phyloP scores from a whole-genome alignment of 2,888 invertebrate genomes.

The Noctua janthina region DNA sequence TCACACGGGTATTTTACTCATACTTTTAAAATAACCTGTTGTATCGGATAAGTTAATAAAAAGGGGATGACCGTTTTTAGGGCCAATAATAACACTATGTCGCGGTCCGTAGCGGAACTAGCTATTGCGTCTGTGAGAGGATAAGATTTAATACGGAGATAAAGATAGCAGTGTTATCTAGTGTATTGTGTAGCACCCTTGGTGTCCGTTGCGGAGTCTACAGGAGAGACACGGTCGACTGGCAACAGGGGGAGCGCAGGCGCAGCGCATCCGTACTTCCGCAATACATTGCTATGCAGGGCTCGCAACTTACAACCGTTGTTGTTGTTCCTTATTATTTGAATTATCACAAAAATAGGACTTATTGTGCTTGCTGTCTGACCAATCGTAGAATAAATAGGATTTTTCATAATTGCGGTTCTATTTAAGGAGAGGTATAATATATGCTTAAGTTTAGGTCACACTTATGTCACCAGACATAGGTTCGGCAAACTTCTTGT shows the following conservation, averaged over 20 bases:
- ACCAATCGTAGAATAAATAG: neutral
- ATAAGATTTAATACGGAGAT: conserved; percentile 34
- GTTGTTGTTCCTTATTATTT: conserved; percentile 14
- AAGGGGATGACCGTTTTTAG: too few relatives aligned
- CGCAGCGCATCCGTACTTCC: conserved; percentile 41
- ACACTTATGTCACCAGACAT: neutral
- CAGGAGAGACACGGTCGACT: conserved; percentile 49
- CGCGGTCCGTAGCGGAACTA: conserved; percentile 23
- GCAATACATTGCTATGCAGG: conserved; percentile 25
- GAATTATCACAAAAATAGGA: neutral
- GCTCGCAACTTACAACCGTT: conserved; percentile 29
- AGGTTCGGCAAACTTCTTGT: neutral
- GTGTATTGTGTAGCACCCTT: conserved; percentile 1
- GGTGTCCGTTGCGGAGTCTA: conserved; percentile 34
- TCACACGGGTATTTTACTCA: too few relatives aligned
- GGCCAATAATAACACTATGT: too few relatives aligned
- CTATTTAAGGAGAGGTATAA: neutral
- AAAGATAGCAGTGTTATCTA: neutral
- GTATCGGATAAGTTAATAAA: too few relatives aligned
- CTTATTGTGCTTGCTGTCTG: neutral
- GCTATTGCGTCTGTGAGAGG: conserved; percentile 5
- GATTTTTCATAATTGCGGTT: neutral
- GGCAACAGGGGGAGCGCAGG: conserved; percentile 23
- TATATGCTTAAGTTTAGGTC: neutral
- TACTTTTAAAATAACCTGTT: too few relatives aligned